Base-by-base conservation (phyloP, 2,113 vertebrate genomes). In the Malurus melanocephalus region DNA sequence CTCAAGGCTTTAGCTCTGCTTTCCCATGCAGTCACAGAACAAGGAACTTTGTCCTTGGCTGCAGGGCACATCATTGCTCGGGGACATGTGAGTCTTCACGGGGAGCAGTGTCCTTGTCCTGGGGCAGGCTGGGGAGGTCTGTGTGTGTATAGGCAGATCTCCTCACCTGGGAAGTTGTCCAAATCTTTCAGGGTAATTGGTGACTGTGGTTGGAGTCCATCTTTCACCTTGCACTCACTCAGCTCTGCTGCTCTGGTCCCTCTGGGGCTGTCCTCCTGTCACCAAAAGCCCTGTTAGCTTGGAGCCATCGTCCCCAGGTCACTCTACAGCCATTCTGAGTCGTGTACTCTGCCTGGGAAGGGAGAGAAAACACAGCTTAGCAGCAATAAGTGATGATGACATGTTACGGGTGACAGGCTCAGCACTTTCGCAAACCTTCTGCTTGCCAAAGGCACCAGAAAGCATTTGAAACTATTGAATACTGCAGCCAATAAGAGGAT, bases 371-470 rank as follows among this genome's bases (percentile, higher is more conserved):
- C 16, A n/a, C 62, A 55, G 1, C 74, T 43, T n/a, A 59, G 83
- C 69, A 48, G 80, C 83, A 43, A 33, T 55, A 89, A 76, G 84
- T 52, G 93, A 87, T 85, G 92, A 13, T 71, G 93, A 67, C 76
- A 35, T 16, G 89, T 74, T 55, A 48, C 3, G 5, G 46, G 62
- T 1, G 4, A 76, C 13, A 9, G 83, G 78, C 90, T 93, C 86
- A 69, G 92, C 77, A 33, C 51, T 94, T 93, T 53, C 71, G 86
- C 84, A 90, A 90, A 90, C 73, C 90, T 80, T 85, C 92, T 83
- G 69, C 85, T 91, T 88, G 94, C 93, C 88, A 68, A 79, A 87
- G 94, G 95, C 95, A 76, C 66, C 90, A 93, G 86, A 62, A 94
- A 94, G 66, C 86, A 82, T 90, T 90, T 95, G 61, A 88, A 90